A percentile compares a stretch with the other conserved stretches of the same genome.
Evolutionary conservation across 2,113 vertebrate species (phyloP).

Genomic region (Mobula birostris): DNA sequence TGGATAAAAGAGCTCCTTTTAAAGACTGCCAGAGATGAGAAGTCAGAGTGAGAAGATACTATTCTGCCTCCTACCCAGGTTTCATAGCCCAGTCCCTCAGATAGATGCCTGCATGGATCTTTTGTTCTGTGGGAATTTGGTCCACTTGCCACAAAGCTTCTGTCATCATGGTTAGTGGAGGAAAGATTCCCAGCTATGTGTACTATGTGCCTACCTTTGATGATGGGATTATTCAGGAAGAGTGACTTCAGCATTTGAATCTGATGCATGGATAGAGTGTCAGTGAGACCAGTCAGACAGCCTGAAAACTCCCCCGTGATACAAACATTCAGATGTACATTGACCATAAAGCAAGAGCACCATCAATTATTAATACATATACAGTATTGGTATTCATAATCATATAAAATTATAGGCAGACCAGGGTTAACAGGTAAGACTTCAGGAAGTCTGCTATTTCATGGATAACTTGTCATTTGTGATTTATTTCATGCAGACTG

Average conservation of each 20-base stretch:
- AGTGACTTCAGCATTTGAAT: neutral
- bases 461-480: neutral
- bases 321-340: neutral
- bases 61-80: neutral
- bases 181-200: slow-evolving; percentile 11
- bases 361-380: neutral
- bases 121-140: slow-evolving; percentile 34
- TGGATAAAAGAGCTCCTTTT: neutral
- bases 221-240: slow-evolving; percentile 4
- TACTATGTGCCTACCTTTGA: neutral
- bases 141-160: slow-evolving; percentile 28
- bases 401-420: neutral
- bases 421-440: neutral
- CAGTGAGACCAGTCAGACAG: neutral
- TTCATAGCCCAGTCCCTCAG: neutral
- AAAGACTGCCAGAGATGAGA: neutral
- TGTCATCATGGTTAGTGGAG: slow-evolving; percentile 22
- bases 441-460: neutral
- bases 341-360: neutral
- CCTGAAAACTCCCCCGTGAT: neutral
- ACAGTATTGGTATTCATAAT: neutral
- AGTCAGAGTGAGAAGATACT: neutral
- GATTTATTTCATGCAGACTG: neutral
- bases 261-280: neutral
- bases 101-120: slow-evolving; percentile 1